These are phyloP conservation scores for Fukomys damarensis DNA, from an alignment of 2,113 vertebrate species.

Conservation along the genomic window DNA sequence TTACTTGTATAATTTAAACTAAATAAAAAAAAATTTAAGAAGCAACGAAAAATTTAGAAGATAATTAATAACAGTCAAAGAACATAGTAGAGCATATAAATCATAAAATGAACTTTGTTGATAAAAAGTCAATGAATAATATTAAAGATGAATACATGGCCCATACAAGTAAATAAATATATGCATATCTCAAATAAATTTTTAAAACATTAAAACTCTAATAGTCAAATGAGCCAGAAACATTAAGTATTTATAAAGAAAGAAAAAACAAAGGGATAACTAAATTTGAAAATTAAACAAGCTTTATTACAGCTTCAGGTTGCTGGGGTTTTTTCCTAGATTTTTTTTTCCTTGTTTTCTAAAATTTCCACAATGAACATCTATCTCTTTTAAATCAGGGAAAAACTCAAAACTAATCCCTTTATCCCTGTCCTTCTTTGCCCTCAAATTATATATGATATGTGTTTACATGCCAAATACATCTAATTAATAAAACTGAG, in stretches of 20 bases:
- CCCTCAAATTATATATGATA: not conserved
- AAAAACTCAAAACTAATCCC: not conserved
- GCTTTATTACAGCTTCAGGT: not conserved
- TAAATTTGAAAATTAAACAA: conserved; percentile 44
- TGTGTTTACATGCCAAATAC: not conserved
- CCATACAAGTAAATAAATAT: conserved; percentile 30
- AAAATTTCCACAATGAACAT: conserved; percentile 20
- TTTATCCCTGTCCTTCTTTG: not conserved
- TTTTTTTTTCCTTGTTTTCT: not conserved
- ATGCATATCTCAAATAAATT: not conserved
- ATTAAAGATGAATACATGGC: not conserved
- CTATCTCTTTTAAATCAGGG: not conserved
- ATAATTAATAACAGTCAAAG: not conserved
- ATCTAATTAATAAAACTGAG: not conserved
- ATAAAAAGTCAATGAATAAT: conserved; percentile 36
- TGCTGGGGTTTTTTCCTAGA: not conserved
- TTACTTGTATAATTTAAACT: conserved; percentile 28
- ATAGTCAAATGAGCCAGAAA: conserved; percentile 14
- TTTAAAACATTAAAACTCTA: conserved; percentile 30
- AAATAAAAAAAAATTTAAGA: conserved; percentile 37
- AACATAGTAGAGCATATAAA: conserved; percentile 6
- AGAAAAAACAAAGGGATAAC: not conserved
- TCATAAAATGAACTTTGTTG: conserved; percentile 4
- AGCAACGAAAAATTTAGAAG: conserved; percentile 41
- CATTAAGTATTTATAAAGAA: conserved; percentile 8